Base-by-base conservation (phyloP, 2,797 vertebrate genomes). In the Rhodeus uyekii region DNA sequence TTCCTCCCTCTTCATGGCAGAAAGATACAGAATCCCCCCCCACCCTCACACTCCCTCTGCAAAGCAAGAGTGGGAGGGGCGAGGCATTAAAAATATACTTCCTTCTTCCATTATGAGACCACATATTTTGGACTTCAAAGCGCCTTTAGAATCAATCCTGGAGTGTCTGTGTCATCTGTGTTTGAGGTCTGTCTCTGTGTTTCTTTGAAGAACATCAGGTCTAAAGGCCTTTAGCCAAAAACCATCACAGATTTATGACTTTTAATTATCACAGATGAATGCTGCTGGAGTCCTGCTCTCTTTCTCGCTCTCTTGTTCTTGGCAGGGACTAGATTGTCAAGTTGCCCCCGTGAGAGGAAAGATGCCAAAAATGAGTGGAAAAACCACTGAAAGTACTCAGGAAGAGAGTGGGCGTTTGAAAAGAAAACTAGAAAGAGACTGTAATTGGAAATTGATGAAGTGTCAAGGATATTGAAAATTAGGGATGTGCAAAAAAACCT, bases 241-340 rank as follows among this genome's bases (percentile, higher is more conserved):
- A 84, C 86, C 88, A 87, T 90, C 87, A 89, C 86, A 88, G 91
- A 90, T 92, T 91, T 92, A 91, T 87, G 89, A 91, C 88, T 92
- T 93, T 93, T 93, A 92, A 94, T 94, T 92, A 93, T 91, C 90
- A 85, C 78, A 87, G 90, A 91, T 89, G 87, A 92, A 92, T 89
- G 83, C 87, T 80, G 76, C 77, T 85, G 86, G 29, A 68, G 64
- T 80, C 64, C 78, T n/a, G 74, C 76, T 10, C 39, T 65, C 32
- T 71, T 27, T 67, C 44, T 76, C 80, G 22, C 27, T 80, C 64
- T 48, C 79, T 67, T 83, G 67, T 84, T 84, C 69, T 74, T 80
- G 81, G 83, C 87, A 87, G 61, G 24, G 50, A 42, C 14, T 12
- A 76, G 53, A 85, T 72, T 19, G 65, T 85, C 82, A 80, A 69